phyloP scores from a whole-genome alignment of 2,113 vertebrate genomes.

The Serilophus lunatus region DNA sequence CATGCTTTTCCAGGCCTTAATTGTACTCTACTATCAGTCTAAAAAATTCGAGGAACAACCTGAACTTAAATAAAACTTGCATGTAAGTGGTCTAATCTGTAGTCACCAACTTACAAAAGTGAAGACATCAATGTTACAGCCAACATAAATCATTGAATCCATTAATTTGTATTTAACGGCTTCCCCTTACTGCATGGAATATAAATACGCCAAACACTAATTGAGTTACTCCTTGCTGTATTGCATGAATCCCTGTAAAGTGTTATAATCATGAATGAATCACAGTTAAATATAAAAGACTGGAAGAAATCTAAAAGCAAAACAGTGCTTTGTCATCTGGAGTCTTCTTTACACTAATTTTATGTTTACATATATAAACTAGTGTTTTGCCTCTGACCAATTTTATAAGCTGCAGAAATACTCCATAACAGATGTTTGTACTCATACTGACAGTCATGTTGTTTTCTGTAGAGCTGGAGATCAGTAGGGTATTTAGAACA shows the following conservation, averaged over 20 bases:
- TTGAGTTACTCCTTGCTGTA: not conserved
- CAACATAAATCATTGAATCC: not conserved
- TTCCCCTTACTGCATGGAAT: not conserved
- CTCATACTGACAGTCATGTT: not conserved
- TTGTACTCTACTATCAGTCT: not conserved
- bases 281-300: not conserved
- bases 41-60: not conserved
- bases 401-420: not conserved
- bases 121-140: not conserved
- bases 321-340: not conserved
- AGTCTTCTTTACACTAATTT: not conserved
- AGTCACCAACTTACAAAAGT: not conserved
- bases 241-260: not conserved
- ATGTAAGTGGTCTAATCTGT: not conserved
- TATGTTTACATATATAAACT: not conserved
- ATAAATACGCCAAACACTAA: not conserved
- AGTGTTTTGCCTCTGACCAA: not conserved
- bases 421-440: not conserved
- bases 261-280: not conserved
- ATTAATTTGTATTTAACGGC: not conserved
- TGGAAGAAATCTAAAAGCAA: not conserved
- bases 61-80: not conserved
- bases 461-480: not conserved
- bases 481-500: not conserved
- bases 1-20: not conserved